phyloP scores from a whole-genome alignment of 2,797 vertebrate species.

The Molossus alvarezi region DNA sequence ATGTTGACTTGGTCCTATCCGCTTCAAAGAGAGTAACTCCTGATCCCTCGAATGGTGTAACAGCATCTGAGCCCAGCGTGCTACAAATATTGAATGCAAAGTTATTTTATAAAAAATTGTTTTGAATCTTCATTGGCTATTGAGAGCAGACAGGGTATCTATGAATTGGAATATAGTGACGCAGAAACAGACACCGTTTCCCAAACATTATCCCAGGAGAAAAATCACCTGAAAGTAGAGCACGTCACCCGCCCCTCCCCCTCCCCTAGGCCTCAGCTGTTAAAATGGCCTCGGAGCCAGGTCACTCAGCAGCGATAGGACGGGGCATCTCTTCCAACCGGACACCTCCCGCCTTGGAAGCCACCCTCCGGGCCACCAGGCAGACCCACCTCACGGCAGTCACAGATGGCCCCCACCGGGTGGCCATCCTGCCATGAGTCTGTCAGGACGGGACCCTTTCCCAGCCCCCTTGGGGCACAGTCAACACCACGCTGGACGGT shows the following conservation, averaged over 20 bases:
- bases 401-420: background rate
- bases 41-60: background rate
- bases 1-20: background rate
- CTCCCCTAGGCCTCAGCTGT: fast-evolving
- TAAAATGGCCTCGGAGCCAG: background rate
- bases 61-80: fast-evolving
- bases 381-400: background rate
- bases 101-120: background rate
- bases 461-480: background rate
- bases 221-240: background rate
- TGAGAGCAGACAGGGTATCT: background rate
- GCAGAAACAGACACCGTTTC: background rate
- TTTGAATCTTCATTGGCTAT: background rate
- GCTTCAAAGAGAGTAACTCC: background rate
- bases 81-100: background rate
- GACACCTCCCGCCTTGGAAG: background rate
- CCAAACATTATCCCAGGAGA: background rate
- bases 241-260: fast-evolving
- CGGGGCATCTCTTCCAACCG: fast-evolving
- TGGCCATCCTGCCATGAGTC: no score
- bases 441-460: background rate
- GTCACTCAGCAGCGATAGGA: background rate
- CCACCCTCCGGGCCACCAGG: background rate
- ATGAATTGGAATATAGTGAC: background rate
- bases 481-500: background rate